Base-by-base conservation (phyloP, 2,888 invertebrate genomes). In the Sarcophaga rosellei region DNA sequence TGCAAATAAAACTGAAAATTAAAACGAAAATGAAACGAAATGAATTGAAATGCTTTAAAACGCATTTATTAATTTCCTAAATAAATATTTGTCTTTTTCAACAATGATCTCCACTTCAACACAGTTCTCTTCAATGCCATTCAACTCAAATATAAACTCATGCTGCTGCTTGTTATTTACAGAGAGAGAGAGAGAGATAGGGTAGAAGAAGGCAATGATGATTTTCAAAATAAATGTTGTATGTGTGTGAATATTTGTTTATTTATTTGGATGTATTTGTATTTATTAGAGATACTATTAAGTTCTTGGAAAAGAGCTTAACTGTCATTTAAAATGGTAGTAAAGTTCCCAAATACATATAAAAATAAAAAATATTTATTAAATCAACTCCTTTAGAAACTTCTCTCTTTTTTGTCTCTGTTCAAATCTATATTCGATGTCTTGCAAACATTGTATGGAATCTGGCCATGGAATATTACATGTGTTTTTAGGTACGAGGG, bases 41-140 rank as follows among this genome's bases (percentile, higher is more conserved):
- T 3, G 25, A 44, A 15, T 57, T 53, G 61, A 59, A 76, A 81
- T 72, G 23, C 20, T 74, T 8, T 76, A 25, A 70, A 85, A 87
- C 80, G 73, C 76, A 79, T 87, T 85, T 87, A 87, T 82, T 82
- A 84, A 85, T 87, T 85, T 82, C 79, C 82, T 85, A 85, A 85
- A 85, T 80, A 87, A 87, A 87, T 82, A 87, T 85, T 87, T 87
- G 87, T 82, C 59, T 80, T 87, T 63, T 59, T 59, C 68, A 85
- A 85, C 85, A 87, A 87, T 87, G 86, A 86, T 86, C 81, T 79
- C 72, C 62, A 57, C 68, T 68, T 47, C 25, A 25, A 81, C 68
- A 35, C 65, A 47, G 17, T 53, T 12, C 12, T 53, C 17, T 53
- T 53, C 17, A 53, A 53, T 53, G 17, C 12, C 53, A 44, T 21